Base-by-base conservation (phyloP, 64 coral and sea anemone genomes). In the Anthopleura sola region DNA sequence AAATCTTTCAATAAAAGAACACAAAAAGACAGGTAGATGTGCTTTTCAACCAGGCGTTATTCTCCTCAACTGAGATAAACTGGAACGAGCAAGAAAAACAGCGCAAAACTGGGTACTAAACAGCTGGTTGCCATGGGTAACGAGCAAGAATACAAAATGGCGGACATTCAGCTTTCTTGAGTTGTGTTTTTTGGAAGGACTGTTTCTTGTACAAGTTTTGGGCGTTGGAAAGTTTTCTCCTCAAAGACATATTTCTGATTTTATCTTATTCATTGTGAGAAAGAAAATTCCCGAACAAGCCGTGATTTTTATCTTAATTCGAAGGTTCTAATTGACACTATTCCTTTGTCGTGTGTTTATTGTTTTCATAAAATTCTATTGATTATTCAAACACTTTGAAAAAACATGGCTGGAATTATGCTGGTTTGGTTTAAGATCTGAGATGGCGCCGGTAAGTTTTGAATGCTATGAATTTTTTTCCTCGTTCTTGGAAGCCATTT, bases 21-120 rank as follows among this genome's bases (percentile, higher is more conserved):
- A 31, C 76, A 40, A 40, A 79, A 40, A 40, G 76, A 79, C 76
- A 79, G 76, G 76, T 79, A 79, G 38, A 79, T 79, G 37, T 48
- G 76, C 46, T 83, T 54, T 83, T 83, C 28, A 56, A 60, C 51
- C 31, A 83, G 82, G 82, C 82, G 82, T 83, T 83, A 26, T 49
- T 83, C 17, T 21, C 49, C 51, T 2, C 26, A 49, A 31, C 81
- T 11, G 81, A 55, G 17, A 56, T 13, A 31, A 29, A 49, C 39
- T 82, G 38, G 29, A 23, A 19, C 40, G 80, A 83, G 81, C 17
- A 33, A 44, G 1, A 12, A 0, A 47, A 40, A 77, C 18, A 24
- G 44, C 37, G 36, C 18, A 19, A 16, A 7, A 31, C 66, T 36
- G 66, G 66, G 66, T 71, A 71, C 58, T 62, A 62, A 62, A 32